Percentiles rank a stretch among this genome's conserved stretches.
These are phyloP conservation scores for Macropis europaea DNA, from an alignment of 2,888 invertebrate species.

Conservation along the genomic window DNA sequence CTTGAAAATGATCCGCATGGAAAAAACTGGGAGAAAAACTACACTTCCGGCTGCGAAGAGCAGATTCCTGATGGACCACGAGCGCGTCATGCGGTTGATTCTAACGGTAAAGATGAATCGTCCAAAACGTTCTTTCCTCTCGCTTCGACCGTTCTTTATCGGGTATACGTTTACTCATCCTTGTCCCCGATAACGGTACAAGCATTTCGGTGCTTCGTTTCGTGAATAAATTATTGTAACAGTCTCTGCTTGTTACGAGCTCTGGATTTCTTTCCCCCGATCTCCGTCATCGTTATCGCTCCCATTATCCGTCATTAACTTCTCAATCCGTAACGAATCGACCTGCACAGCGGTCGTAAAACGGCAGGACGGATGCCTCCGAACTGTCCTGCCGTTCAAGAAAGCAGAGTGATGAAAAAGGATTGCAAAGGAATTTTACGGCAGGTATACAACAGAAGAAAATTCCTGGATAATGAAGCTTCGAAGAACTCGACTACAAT, in stretches of 20 bases:
- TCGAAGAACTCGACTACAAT: constrained; percentile 20
- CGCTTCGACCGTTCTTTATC: constrained; percentile 51
- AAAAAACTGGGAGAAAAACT: not conserved
- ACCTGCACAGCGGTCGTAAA: not conserved
- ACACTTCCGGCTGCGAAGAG: constrained; percentile 9
- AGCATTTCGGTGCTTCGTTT: constrained; percentile 68
- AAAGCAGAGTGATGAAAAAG: not conserved
- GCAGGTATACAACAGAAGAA: constrained; percentile 20
- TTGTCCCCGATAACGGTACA: constrained; percentile 72
- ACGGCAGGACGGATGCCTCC: too few relatives aligned
- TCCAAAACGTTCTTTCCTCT: constrained; percentile 65
- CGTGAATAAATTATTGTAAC: constrained; percentile 72
- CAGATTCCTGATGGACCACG: constrained; percentile 46
- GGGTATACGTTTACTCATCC: constrained; percentile 66
- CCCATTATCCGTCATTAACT: constrained; percentile 2
- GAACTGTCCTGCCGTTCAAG: not conserved
- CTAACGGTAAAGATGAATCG: constrained; percentile 71
- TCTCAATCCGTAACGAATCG: not conserved
- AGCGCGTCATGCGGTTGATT: constrained; percentile 46
- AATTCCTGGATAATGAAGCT: constrained; percentile 58
- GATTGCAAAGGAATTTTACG: constrained; percentile 15
- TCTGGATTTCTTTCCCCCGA: constrained; percentile 10
- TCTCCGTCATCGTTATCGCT: not conserved
- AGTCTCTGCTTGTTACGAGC: constrained; percentile 30
- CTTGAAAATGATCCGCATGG: too few relatives aligned